Conservation (phyloP, 2,888 invertebrate species). For the Gari tellinella region DNA sequence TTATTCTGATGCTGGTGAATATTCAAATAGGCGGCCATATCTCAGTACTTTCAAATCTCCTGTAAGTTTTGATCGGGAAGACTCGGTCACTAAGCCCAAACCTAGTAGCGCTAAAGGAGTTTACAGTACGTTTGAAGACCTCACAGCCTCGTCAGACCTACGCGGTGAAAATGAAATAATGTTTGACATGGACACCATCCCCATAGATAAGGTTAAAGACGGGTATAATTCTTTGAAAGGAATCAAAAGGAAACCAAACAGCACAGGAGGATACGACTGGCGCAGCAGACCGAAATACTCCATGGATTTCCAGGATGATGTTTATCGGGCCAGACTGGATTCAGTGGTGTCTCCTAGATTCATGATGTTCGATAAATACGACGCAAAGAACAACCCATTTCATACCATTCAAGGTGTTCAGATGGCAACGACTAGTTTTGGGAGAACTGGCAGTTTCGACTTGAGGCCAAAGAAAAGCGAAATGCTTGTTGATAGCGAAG, state of each 20-base stretch:
- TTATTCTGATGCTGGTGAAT: not conserved
- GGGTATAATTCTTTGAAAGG: slow-evolving; percentile 17
- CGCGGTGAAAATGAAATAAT: slow-evolving; percentile 45
- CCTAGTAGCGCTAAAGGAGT: slow-evolving; percentile 17
- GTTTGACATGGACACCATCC: slow-evolving; percentile 25
- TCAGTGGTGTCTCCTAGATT: too few species aligned
- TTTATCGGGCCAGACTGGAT: too few species aligned
- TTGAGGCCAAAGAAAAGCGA: too few species aligned
- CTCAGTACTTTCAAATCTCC: slow-evolving; percentile 23
- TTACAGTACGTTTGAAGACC: slow-evolving; percentile 43
- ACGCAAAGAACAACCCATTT: too few species aligned
- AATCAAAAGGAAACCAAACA: slow-evolving; percentile 6
- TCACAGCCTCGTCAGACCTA: slow-evolving; percentile 33
- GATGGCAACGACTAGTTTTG: too few species aligned
- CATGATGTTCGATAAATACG: too few species aligned
- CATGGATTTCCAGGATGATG: too few species aligned
- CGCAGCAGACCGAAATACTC: too few species aligned
- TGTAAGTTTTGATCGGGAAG: not conserved
- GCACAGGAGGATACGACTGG: too few species aligned
- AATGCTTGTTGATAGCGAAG: too few species aligned
- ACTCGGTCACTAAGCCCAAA: not conserved
- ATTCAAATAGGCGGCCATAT: not conserved
- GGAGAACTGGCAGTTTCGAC: too few species aligned
- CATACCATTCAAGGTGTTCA: too few species aligned
- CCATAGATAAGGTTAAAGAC: slow-evolving; percentile 37